Percentiles rank a stretch among this genome's conserved stretches.
Conservation (phyloP, 2,888 invertebrate genomes). For the Meteorus colon region DNA sequence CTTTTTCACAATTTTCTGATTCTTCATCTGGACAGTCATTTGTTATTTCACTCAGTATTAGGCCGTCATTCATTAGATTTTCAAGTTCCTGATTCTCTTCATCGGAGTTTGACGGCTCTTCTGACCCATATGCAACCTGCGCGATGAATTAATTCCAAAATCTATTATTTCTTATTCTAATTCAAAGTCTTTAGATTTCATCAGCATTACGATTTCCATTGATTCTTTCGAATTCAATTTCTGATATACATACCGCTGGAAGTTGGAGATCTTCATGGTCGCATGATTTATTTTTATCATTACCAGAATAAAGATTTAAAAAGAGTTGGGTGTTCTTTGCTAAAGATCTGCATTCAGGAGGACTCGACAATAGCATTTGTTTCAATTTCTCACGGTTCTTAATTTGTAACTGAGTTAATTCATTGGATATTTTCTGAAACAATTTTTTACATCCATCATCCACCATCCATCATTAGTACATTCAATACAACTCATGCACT, state of each 20-base stretch:
- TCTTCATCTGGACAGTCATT: no score
- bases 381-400: slow-evolving; percentile 55
- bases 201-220: no score
- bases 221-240: no score
- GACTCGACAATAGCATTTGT: slow-evolving; percentile 46
- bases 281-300: not conserved
- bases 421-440: slow-evolving; percentile 52
- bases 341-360: slow-evolving; percentile 47
- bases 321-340: slow-evolving; percentile 54
- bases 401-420: slow-evolving; percentile 52
- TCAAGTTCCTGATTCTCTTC: no score
- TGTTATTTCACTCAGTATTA: no score
- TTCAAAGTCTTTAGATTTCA: no score
- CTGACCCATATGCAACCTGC: no score
- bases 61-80: no score
- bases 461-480: not conserved
- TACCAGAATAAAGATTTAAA: slow-evolving; percentile 46
- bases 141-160: no score
- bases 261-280: not conserved
- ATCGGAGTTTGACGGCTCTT: no score
- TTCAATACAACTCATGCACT: not conserved
- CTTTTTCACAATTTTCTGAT: no score
- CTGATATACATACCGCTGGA: not conserved
- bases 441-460: slow-evolving; percentile 10
- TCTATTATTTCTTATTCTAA: no score